Conservation (phyloP, 2,797 vertebrate genomes). For the Lates japonicus region DNA sequence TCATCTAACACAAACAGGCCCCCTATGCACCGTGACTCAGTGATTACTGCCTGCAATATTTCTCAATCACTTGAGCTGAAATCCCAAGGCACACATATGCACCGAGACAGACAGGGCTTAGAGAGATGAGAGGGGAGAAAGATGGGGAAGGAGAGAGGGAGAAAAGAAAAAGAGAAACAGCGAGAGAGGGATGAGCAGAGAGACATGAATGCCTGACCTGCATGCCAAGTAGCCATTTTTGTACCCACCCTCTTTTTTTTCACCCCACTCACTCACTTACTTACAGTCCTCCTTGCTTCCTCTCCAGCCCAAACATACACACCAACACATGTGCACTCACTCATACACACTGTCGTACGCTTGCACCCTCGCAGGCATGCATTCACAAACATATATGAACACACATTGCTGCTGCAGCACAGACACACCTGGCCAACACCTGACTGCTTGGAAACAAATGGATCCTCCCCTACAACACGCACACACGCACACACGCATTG, state of each 20-base stretch:
- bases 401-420: constrained; percentile 51
- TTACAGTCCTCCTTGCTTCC: constrained; percentile 38
- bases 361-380: neutral
- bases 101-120: constrained; percentile 43
- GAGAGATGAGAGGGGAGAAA: constrained; percentile 24
- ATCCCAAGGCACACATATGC: constrained; percentile 52
- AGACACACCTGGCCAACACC: constrained; percentile 64
- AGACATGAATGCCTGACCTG: constrained; percentile 76
- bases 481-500: neutral
- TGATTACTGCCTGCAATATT: constrained; percentile 67
- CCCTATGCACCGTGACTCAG: constrained; percentile 68
- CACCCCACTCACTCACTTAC: constrained; percentile 2
- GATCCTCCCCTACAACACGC: neutral
- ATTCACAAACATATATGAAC: neutral
- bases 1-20: constrained; percentile 58
- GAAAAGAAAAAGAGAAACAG: constrained; percentile 6
- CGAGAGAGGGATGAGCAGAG: constrained; percentile 57
- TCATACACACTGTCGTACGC: constrained; percentile 5
- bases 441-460: neutral
- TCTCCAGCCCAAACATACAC: constrained; percentile 44
- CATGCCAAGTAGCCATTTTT: constrained; percentile 84
- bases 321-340: constrained; percentile 29
- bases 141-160: neutral
- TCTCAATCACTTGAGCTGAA: constrained; percentile 70
- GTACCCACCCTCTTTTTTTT: constrained; percentile 60